Percentiles rank a stretch among this genome's conserved stretches.
phyloP scores from a whole-genome alignment of 2,113 vertebrate genomes.

The Brachyhypopomus occidentalis region DNA sequence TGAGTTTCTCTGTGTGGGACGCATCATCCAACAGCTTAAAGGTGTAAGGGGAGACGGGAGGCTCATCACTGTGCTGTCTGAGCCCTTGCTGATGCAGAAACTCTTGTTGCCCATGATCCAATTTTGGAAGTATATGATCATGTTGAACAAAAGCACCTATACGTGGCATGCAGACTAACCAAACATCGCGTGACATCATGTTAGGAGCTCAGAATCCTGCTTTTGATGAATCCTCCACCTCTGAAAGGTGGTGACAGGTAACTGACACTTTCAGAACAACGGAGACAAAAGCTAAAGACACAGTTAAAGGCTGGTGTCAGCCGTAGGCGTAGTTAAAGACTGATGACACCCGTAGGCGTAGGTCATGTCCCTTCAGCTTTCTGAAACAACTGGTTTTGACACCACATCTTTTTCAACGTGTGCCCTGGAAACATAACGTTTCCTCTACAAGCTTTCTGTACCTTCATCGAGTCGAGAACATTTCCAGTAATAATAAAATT shows the following conservation, averaged over 20 bases:
- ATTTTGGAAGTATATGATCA: background rate
- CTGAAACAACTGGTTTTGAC: no score
- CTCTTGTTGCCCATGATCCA: background rate
- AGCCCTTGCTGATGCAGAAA: background rate
- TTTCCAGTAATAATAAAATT: no score
- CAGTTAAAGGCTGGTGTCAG: background rate
- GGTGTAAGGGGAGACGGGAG: background rate
- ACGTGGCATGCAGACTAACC: no score
- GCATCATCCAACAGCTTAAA: background rate
- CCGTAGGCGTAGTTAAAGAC: background rate
- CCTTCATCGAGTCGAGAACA: no score
- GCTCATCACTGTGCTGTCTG: background rate
- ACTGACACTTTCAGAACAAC: background rate
- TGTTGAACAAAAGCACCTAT: background rate
- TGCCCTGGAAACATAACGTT: no score
- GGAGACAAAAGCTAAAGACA: background rate
- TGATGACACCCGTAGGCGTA: no score
- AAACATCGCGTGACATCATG: no score
- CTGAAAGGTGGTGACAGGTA: background rate
- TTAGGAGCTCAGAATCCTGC: no score
- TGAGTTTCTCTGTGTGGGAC: background rate
- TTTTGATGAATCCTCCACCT: background rate
- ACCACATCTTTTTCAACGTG: no score
- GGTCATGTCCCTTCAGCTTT: no score
- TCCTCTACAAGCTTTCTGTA: no score